A percentile compares a stretch with the other conserved stretches of the same genome.
Evolutionary conservation across 1,140 invertebrate species (phyloP).

Genomic region (Conopomorpha cramerella): DNA sequence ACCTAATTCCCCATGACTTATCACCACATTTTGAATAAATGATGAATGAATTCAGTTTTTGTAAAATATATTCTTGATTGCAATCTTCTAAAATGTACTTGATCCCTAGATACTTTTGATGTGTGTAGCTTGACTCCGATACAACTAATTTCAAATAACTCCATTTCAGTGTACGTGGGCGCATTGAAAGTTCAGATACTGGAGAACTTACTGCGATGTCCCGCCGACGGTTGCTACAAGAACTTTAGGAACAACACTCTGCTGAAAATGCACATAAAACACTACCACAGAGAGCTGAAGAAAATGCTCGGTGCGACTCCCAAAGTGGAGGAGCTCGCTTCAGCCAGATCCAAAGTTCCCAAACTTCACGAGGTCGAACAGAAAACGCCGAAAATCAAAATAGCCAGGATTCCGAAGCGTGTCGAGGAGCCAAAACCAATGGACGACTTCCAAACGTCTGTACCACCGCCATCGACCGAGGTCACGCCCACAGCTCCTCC

Average conservation of each 20-base stretch:
- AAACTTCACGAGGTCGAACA: constrained; percentile 8
- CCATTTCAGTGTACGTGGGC: constrained; percentile 67
- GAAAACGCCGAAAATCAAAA: constrained; percentile 31
- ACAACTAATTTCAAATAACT: no score
- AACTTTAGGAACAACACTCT: constrained; percentile 89
- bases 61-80: no score
- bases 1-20: no score
- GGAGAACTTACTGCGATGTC: constrained; percentile 76
- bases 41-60: no score
- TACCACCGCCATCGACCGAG: constrained; percentile 7
- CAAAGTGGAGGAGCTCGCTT: constrained; percentile 83
- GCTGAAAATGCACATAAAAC: constrained; percentile 88
- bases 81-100: no score
- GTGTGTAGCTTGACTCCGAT: no score
- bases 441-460: constrained; percentile 6
- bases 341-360: constrained; percentile 62
- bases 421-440: constrained; percentile 18
- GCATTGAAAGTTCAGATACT: constrained; percentile 71
- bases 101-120: no score
- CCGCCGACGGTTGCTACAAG: constrained; percentile 82
- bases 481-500: constrained; percentile 7
- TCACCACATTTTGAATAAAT: no score
- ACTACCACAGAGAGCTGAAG: constrained; percentile 82
- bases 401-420: constrained; percentile 19
- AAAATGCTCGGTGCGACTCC: constrained; percentile 78